phyloP scores from a whole-genome alignment of 2,888 invertebrate genomes.

The Thymelicus sylvestris region DNA sequence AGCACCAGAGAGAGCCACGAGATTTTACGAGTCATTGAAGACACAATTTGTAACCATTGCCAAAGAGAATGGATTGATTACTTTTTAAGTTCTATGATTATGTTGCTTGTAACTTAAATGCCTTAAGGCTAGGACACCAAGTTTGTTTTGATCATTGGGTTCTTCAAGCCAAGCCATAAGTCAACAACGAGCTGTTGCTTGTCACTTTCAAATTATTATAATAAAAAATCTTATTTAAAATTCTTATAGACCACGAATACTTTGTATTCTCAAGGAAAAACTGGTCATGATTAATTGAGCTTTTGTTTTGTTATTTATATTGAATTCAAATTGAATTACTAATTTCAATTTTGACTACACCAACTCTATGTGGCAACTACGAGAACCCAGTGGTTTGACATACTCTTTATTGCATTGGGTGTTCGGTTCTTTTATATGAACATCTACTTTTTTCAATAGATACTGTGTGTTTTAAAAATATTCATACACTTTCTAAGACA shows the following conservation, averaged over 20 bases:
- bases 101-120: conserved; percentile 64
- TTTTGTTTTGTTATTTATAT: background rate
- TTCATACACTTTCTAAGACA: too few relatives aligned
- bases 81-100: conserved; percentile 82
- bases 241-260: background rate
- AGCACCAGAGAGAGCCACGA: conserved; percentile 66
- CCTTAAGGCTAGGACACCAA: conserved; percentile 64
- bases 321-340: background rate
- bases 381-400: too few relatives aligned
- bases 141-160: conserved; percentile 64
- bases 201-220: background rate
- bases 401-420: too few relatives aligned
- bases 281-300: background rate
- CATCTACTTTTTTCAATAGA: too few relatives aligned
- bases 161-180: conserved; percentile 59
- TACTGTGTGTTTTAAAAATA: too few relatives aligned
- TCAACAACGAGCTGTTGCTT: background rate
- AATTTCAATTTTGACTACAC: background rate
- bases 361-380: too few relatives aligned
- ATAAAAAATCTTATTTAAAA: background rate
- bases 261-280: background rate
- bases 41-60: conserved; percentile 76
- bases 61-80: conserved; percentile 82
- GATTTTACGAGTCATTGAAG: conserved; percentile 79
- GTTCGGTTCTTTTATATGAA: too few relatives aligned